A percentile compares a stretch with the other conserved stretches of the same genome.
Evolutionary conservation across 2,797 vertebrate species (phyloP).

Genomic region (Clamator glandarius): DNA sequence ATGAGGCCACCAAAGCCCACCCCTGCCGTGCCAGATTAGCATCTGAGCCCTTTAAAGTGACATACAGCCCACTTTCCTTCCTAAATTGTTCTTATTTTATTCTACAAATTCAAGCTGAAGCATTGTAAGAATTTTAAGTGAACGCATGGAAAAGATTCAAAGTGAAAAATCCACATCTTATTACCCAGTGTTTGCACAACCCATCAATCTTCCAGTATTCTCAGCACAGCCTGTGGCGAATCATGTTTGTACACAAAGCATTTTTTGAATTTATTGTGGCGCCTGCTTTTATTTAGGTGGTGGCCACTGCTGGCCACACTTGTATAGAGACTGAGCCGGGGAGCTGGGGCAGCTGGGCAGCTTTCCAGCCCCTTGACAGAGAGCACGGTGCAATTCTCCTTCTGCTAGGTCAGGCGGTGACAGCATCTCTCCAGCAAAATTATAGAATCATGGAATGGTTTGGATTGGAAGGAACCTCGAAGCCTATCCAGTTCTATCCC

Average conservation of each 20-base stretch:
- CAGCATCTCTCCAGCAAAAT: neutral
- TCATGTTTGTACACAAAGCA: neutral
- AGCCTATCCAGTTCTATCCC: no score
- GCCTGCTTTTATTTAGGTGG: neutral
- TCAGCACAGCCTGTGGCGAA: neutral
- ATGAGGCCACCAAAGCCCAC: neutral
- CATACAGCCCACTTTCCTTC: neutral
- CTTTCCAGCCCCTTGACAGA: neutral
- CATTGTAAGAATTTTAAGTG: neutral
- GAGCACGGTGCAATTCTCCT: neutral
- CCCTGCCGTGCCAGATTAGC: neutral
- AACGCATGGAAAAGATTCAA: neutral
- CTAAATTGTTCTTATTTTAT: neutral
- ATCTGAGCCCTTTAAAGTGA: neutral
- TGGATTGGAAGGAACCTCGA: no score
- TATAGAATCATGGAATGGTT: no score
- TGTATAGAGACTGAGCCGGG: accelerated
- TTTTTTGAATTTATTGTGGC: neutral
- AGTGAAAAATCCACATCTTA: neutral
- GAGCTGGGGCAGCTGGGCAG: neutral
- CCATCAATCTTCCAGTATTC: neutral
- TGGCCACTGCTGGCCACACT: neutral
- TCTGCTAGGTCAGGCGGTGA: accelerated
- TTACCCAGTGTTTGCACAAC: neutral
- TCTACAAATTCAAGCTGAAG: neutral